Evolutionary conservation across 1,140 invertebrate species (phyloP).

Genomic region (Phymastichus coffea): DNA sequence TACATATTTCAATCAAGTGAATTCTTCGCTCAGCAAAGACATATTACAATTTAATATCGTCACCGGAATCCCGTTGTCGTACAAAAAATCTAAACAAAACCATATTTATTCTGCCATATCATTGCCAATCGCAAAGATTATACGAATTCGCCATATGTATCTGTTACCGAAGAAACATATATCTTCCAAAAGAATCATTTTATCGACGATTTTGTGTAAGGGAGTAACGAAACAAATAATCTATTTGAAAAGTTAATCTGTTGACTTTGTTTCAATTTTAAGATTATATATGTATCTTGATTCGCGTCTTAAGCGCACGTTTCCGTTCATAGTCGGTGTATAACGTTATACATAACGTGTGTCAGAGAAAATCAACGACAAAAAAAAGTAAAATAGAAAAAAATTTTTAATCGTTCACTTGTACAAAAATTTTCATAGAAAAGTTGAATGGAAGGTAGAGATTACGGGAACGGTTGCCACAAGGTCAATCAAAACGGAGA

Average conservation of each 20-base stretch:
- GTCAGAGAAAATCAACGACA: too few species aligned
- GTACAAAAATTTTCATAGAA: conserved; percentile 22
- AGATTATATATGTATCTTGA: too few species aligned
- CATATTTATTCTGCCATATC: not conserved
- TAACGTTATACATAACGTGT: conserved; percentile 6
- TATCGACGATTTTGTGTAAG: too few species aligned
- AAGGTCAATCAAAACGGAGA: too few species aligned
- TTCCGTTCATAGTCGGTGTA: conserved; percentile 10
- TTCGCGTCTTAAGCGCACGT: not conserved
- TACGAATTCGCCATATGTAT: not conserved
- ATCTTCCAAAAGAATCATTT: conserved; percentile 7
- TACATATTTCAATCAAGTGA: too few species aligned
- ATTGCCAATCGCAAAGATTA: not conserved
- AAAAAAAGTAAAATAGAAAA: not conserved
- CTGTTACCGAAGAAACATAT: not conserved
- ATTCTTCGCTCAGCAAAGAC: too few species aligned
- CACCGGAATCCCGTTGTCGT: too few species aligned
- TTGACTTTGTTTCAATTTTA: not conserved
- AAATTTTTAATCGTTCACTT: conserved; percentile 4
- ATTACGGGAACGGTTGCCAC: not conserved
- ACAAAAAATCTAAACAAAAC: not conserved
- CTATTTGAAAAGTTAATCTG: not conserved
- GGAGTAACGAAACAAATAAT: too few species aligned
- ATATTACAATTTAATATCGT: too few species aligned
- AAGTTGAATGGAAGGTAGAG: not conserved